These are phyloP conservation scores for Cheiracanthium punctorium DNA, from an alignment of 2,888 invertebrate species.

Conservation along the genomic window DNA sequence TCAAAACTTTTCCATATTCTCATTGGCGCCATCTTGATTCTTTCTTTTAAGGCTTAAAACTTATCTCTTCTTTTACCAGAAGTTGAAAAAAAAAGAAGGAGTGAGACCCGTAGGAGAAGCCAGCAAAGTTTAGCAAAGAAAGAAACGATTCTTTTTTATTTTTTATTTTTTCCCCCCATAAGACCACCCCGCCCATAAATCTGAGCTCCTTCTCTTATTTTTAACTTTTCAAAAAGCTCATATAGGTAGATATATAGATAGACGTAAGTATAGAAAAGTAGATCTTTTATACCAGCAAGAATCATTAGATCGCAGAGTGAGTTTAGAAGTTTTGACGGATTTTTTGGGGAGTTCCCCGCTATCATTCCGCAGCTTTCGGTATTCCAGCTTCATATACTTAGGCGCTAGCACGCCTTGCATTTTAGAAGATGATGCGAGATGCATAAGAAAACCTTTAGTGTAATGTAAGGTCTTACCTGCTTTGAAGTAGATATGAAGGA, in stretches of 20 bases:
- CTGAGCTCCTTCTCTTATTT: slow-evolving; percentile 38
- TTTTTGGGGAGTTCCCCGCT: slow-evolving; percentile 48
- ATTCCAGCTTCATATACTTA: slow-evolving; percentile 64
- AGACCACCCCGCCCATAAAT: slow-evolving; percentile 59
- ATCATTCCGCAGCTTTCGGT: slow-evolving; percentile 31
- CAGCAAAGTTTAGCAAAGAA: slow-evolving; percentile 13
- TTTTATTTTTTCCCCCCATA: slow-evolving; percentile 19
- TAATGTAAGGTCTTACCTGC: slow-evolving; percentile 58
- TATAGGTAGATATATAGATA: slow-evolving; percentile 66
- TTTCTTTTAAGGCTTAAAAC: slow-evolving; percentile 68
- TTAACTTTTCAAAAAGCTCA: slow-evolving; percentile 62
- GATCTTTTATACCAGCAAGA: slow-evolving; percentile 63
- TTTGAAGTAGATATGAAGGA: slow-evolving; percentile 35
- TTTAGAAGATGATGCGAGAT: slow-evolving; percentile 64
- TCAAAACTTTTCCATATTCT: slow-evolving; percentile 70
- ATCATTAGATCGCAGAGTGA: slow-evolving; percentile 67
- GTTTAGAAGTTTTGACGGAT: slow-evolving; percentile 58
- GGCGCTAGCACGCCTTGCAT: slow-evolving; percentile 51
- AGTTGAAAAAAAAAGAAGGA: slow-evolving; percentile 49
- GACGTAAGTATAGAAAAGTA: slow-evolving; percentile 51
- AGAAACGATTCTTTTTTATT: slow-evolving; percentile 50
- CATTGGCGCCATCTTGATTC: slow-evolving; percentile 57
- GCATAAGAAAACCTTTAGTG: slow-evolving; percentile 69
- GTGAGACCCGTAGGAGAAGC: slow-evolving; percentile 19
- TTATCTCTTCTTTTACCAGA: slow-evolving; percentile 59